Percentiles rank a stretch among this genome's conserved stretches.
phyloP scores from a whole-genome alignment of 37 sponge, comb jelly and placozoan genomes.

The Aplysina aerophoba region DNA sequence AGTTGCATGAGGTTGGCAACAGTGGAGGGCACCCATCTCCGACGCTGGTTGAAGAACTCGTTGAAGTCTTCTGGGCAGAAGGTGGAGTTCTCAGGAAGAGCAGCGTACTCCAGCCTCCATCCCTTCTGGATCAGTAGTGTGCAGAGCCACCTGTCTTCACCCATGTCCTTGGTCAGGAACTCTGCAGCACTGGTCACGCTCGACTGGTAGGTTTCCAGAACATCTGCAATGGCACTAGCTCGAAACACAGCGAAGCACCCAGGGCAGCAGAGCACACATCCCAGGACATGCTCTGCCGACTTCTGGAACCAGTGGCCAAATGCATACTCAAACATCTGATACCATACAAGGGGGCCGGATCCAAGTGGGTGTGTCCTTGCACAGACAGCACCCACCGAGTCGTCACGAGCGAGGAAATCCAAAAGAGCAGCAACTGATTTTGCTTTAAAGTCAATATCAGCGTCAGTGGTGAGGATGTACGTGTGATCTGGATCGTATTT shows the following conservation, averaged over 20 bases:
- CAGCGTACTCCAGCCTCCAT: constrained; percentile 86
- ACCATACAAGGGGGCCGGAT: constrained; percentile 84
- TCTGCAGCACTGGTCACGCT: constrained; percentile 70
- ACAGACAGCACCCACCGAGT: constrained; percentile 81
- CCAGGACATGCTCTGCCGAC: constrained; percentile 82
- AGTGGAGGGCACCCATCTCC: constrained; percentile 91
- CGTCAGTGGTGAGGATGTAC: constrained; percentile 93
- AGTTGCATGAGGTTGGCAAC: constrained; percentile 77
- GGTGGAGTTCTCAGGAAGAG: constrained; percentile 74
- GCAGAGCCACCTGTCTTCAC: constrained; percentile 96
- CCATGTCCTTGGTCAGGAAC: constrained; percentile 95
- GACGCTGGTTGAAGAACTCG: constrained; percentile 89
- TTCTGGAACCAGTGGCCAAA: constrained; percentile 91
- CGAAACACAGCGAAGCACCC: constrained; percentile 90
- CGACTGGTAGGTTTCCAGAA: constrained; percentile 65
- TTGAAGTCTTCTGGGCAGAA: constrained; percentile 81
- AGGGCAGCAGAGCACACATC: constrained; percentile 90
- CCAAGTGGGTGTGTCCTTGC: constrained; percentile 90
- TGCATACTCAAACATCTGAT: constrained; percentile 90
- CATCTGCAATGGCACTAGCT: constrained; percentile 68
- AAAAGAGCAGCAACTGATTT: constrained; percentile 77
- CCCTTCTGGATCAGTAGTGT: constrained; percentile 85
- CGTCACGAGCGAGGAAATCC: constrained; percentile 74
- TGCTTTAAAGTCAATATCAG: constrained; percentile 84
- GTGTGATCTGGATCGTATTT: constrained; percentile 52